These are phyloP conservation scores for Morbakka virulenta DNA, from an alignment of 30 jellyfish, hydroid and myxozoan genomes.

Conservation along the genomic window DNA sequence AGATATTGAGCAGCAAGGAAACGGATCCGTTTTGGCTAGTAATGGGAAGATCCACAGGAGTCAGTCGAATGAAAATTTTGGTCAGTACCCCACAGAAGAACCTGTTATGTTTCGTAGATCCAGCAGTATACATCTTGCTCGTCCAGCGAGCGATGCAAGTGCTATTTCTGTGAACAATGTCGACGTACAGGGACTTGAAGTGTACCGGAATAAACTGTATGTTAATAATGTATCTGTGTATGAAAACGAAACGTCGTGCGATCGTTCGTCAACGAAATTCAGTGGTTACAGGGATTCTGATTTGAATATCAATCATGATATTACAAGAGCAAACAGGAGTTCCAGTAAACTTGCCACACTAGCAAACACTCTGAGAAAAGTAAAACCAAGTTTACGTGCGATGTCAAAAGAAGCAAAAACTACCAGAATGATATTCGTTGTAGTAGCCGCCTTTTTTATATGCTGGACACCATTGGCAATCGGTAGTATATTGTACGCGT, in stretches of 20 bases:
- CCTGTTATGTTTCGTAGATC: no score
- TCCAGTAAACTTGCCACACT: not conserved
- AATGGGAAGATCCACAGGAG: not conserved
- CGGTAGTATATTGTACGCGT: conserved; percentile 69
- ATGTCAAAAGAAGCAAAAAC: conserved; percentile 67
- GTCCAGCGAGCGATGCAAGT: not conserved
- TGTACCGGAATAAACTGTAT: not conserved
- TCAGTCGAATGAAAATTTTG: not conserved
- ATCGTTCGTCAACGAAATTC: not conserved
- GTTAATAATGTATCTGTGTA: not conserved
- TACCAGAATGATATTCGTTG: conserved; percentile 83
- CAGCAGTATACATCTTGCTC: not conserved
- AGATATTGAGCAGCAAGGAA: not conserved
- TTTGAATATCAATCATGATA: not conserved
- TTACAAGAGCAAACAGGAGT: not conserved
- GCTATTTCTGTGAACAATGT: not conserved
- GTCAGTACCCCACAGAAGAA: no score
- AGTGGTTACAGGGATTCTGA: not conserved
- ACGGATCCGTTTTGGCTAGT: not conserved
- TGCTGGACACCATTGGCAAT: conserved; percentile 97
- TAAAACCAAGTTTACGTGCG: not conserved
- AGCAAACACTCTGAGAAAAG: not conserved
- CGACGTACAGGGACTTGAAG: not conserved
- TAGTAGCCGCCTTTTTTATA: conserved; percentile 72
- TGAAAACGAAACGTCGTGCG: not conserved